phyloP scores from a whole-genome alignment of 92 coral and sea anemone species.

The Epizoanthus illoricatus region DNA sequence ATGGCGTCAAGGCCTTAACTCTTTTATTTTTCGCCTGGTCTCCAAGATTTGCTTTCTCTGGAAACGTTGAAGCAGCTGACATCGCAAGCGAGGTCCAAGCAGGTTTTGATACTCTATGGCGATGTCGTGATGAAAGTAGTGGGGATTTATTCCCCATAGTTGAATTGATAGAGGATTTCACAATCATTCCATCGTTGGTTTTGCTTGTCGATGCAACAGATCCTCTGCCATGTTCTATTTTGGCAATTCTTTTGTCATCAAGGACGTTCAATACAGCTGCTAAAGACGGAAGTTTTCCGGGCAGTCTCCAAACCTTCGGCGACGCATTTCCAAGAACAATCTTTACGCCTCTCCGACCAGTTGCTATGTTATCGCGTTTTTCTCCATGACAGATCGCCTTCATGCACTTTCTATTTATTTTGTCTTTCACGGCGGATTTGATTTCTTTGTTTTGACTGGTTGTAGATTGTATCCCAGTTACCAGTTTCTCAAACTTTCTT shows the following conservation, averaged over 20 bases:
- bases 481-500: background rate
- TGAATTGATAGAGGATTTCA: no score
- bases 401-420: background rate
- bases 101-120: background rate
- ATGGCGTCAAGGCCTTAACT: background rate
- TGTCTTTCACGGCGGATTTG: background rate
- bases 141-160: no score
- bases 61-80: background rate
- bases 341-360: background rate
- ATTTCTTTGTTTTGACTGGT: background rate
- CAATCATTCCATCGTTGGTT: no score
- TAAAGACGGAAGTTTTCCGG: background rate
- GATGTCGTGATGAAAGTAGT: no score
- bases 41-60: background rate
- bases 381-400: background rate
- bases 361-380: background rate
- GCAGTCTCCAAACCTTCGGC: background rate
- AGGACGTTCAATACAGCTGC: slow-evolving; percentile 6
- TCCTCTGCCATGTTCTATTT: no score
- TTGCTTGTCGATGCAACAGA: no score
- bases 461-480: slow-evolving; percentile 1
- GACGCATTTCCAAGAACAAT: background rate
- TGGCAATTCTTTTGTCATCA: background rate
- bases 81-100: background rate
- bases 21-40: background rate